Base-by-base conservation (phyloP, 2,888 invertebrate species). In the Tetragnatha montana region DNA sequence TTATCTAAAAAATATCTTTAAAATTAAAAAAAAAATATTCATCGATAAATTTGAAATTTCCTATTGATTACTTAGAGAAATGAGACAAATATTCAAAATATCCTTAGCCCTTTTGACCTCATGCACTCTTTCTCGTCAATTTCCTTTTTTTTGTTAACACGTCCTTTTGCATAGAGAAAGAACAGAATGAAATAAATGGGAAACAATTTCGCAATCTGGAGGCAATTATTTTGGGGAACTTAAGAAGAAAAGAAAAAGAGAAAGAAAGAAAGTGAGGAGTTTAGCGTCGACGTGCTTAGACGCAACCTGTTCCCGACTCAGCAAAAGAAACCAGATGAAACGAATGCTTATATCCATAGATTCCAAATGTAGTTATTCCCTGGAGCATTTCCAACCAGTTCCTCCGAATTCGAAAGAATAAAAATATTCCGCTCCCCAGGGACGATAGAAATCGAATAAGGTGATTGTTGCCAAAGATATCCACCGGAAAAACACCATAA, bases 361-460 rank as follows among this genome's bases (percentile, higher is more conserved):
- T 87, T 78, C 76, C 69, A 81, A 87, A 87, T 76, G 51, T 47
- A 81, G 76, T 76, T 87, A 76, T 81, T 69, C 87, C 81, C 81
- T 76, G 76, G 87, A 81, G 87, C 81, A 51, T 87, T 87, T 76
- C 75, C 81, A 76, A 80, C 68, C 87, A 81, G 87, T 87, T 81
- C 76, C 76, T 60, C 69, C 70, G 70, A 81, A 81, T 87, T 87
- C 81, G 22, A 50, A 51, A 68, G 49, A 76, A 87, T 76, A 81
- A 87, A 87, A 87, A 81, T 76, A 69, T 81, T 81, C 81, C 70
- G 50, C 50, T 87, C 87, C 87, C 87, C 10, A 51, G 81, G 76
- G 87, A 87, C 76, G 70, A 76, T 87, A 76, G 81, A 87, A 87
- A 87, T 87, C 87, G 87, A 87, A 81, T 87, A 87, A 81, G 87